These are phyloP conservation scores for Pterophyllum scalare DNA, from an alignment of 2,113 vertebrate genomes.

Conservation along the genomic window DNA sequence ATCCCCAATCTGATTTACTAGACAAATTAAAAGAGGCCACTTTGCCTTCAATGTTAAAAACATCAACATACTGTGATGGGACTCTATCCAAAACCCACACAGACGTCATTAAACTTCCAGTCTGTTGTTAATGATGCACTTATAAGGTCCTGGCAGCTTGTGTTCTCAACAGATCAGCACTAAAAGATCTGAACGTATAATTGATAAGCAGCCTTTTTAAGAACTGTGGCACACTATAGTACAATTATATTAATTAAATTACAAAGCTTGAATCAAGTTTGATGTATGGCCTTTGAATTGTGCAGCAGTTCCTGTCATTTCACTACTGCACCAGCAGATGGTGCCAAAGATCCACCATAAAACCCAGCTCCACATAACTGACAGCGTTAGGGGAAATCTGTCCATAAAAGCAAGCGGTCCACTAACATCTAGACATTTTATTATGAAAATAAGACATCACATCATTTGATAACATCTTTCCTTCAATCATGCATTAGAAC, in stretches of 20 bases:
- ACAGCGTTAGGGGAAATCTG: background rate
- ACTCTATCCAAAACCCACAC: background rate
- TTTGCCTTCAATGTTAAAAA: background rate
- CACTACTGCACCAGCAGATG: slow-evolving; percentile 24
- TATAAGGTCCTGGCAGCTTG: slow-evolving; percentile 30
- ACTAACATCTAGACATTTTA: slow-evolving; percentile 76
- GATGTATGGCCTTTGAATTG: background rate
- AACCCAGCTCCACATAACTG: background rate
- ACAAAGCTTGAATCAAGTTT: background rate
- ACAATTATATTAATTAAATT: background rate
- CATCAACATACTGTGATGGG: background rate
- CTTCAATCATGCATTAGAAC: slow-evolving; percentile 74
- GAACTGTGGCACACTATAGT: background rate
- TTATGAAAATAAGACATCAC: slow-evolving; percentile 84
- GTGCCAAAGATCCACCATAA: slow-evolving; percentile 4
- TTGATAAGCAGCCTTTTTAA: background rate
- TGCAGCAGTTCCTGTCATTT: background rate
- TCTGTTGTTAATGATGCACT: slow-evolving; percentile 14
- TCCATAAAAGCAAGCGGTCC: slow-evolving; percentile 12
- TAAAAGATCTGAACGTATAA: background rate
- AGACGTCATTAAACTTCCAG: background rate
- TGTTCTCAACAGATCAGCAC: background rate
- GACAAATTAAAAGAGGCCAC: background rate
- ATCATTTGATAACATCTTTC: slow-evolving; percentile 71
- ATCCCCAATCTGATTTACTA: background rate